Conservation (phyloP, 2,888 invertebrate genomes). For the Cryptocephalus moraei region DNA sequence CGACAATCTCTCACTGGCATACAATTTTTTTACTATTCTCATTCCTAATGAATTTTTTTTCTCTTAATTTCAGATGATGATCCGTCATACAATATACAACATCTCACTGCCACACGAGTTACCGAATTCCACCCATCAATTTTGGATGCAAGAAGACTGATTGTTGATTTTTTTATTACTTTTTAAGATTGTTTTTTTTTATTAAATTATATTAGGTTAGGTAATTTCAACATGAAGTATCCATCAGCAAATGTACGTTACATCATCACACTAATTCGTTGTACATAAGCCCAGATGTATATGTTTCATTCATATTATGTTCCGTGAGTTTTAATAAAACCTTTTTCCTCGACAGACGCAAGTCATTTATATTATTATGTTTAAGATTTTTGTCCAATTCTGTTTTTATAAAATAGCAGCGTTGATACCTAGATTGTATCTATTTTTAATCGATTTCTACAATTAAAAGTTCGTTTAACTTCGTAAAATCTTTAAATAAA, state of each 20-base stretch:
- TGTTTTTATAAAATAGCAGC: too few species aligned
- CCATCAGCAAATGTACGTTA: constrained; percentile 8
- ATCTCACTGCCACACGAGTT: constrained; percentile 39
- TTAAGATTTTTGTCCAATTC: too few species aligned
- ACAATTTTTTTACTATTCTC: constrained; percentile 15
- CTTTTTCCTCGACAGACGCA: constrained; percentile 9
- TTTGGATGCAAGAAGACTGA: constrained; percentile 39
- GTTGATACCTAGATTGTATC: too few species aligned
- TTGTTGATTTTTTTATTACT: constrained; percentile 38
- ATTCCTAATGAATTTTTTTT: constrained; percentile 7
- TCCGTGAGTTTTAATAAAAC: constrained; percentile 18
- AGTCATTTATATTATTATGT: too few species aligned
- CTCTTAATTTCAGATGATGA: constrained; percentile 29
- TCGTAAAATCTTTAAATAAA: too few species aligned
- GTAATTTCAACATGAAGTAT: constrained; percentile 21
- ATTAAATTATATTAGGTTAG: constrained; percentile 40
- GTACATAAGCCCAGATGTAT: constrained; percentile 11
- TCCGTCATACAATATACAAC: constrained; percentile 15
- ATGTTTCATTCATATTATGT: constrained; percentile 17
- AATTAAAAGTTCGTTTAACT: too few species aligned
- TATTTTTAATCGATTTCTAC: too few species aligned
- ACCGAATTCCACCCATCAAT: constrained; percentile 32
- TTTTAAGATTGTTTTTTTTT: constrained; percentile 32
- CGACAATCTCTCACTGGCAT: constrained; percentile 1
- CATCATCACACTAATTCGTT: constrained; percentile 5